Evolutionary conservation across 2,888 invertebrate species (phyloP).

Genomic region (Pinctada fucata): DNA sequence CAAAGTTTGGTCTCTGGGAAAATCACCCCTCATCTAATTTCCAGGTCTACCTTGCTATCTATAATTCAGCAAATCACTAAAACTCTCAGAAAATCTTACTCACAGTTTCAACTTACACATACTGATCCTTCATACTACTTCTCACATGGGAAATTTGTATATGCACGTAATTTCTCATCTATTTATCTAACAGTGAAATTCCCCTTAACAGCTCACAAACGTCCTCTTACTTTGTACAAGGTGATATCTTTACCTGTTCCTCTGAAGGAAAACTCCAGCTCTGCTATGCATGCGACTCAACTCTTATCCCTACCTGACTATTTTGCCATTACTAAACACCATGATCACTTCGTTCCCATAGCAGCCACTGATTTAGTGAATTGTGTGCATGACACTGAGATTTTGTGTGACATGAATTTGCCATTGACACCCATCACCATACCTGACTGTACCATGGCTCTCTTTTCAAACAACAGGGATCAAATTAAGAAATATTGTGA

Average conservation of each 20-base stretch:
- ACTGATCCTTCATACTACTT: background rate
- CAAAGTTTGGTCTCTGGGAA: background rate
- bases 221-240: background rate
- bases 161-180: constrained; percentile 8
- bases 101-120: background rate
- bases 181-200: background rate
- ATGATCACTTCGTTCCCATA: constrained; percentile 8
- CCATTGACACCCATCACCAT: constrained; percentile 15
- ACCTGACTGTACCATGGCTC: constrained; percentile 7
- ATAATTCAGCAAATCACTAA: background rate
- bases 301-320: constrained; percentile 14
- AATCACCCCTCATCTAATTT: background rate
- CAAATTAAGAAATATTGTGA: constrained; percentile 11
- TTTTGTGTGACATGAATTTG: constrained; percentile 10
- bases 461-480: constrained; percentile 13
- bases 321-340: constrained; percentile 12
- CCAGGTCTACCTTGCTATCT: background rate
- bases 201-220: background rate
- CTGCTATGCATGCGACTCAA: constrained; percentile 24
- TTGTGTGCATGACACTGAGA: constrained; percentile 4
- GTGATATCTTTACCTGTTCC: constrained; percentile 20
- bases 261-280: background rate
- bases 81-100: background rate
- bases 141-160: constrained; percentile 9
- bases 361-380: background rate